Evolutionary conservation across 1,140 invertebrate species (phyloP).

Genomic region (Drosophila hydei): DNA sequence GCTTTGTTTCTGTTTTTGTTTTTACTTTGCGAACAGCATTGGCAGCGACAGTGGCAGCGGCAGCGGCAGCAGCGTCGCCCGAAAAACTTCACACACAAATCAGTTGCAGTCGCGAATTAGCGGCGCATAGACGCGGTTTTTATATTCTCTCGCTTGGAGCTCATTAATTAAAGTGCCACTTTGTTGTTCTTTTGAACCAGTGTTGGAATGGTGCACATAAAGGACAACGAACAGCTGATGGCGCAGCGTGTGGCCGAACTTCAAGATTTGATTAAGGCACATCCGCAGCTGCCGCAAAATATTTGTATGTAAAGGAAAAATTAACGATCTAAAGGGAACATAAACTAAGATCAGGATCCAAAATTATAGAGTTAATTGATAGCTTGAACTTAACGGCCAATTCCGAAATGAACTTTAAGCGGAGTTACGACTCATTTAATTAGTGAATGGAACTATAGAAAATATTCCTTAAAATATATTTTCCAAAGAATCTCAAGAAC

Average conservation of each 20-base stretch:
- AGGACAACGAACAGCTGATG: constrained; percentile 83
- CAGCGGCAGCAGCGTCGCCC: constrained; percentile 4
- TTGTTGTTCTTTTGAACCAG: constrained; percentile 5
- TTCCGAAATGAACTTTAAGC: too few relatives aligned
- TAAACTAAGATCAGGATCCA: too few relatives aligned
- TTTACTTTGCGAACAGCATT: constrained; percentile 35
- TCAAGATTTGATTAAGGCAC: constrained; percentile 89
- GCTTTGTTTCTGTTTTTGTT: constrained; percentile 16
- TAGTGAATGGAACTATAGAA: too few relatives aligned
- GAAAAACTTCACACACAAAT: constrained; percentile 57
- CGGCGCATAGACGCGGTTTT: constrained; percentile 66
- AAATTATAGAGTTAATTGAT: too few relatives aligned
- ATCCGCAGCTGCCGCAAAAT: constrained; percentile 90
- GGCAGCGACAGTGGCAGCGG: constrained; percentile 9
- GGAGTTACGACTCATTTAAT: too few relatives aligned
- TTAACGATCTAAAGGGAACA: too few relatives aligned
- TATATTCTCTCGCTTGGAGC: constrained; percentile 10
- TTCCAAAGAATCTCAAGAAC: too few relatives aligned
- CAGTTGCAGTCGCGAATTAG: constrained; percentile 81
- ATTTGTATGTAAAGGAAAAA: constrained; percentile 86
- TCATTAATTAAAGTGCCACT: background rate
- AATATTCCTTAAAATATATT: too few relatives aligned
- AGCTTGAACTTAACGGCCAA: too few relatives aligned
- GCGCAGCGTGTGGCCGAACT: constrained; percentile 85
- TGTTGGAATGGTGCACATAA: constrained; percentile 57